phyloP scores from a whole-genome alignment of 1,140 invertebrate genomes.

The Colletes latitarsis region DNA sequence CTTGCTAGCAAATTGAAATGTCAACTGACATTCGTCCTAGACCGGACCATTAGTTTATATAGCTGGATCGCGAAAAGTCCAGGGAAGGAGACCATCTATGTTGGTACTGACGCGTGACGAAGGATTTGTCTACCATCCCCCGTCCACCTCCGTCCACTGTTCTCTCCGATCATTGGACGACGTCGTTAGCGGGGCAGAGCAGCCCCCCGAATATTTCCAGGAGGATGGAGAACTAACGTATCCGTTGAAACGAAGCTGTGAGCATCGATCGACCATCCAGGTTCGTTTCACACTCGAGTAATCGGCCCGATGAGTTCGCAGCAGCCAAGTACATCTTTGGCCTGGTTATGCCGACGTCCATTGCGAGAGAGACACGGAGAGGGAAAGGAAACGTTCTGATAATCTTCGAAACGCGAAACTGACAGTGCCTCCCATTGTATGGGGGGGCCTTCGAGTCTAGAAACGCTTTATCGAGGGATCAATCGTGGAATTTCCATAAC shows the following conservation, averaged over 20 bases:
- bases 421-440: neutral
- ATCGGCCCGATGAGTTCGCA: neutral
- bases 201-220: constrained; percentile 38
- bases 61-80: constrained; percentile 63
- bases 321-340: neutral
- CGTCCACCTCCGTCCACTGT: constrained; percentile 36
- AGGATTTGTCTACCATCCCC: constrained; percentile 64
- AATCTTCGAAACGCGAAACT: neutral
- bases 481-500: too few relatives aligned
- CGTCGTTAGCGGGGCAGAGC: constrained; percentile 22
- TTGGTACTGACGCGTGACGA: constrained; percentile 77
- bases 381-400: neutral
- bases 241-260: neutral
- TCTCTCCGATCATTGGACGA: constrained; percentile 61
- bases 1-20: constrained; percentile 43
- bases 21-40: constrained; percentile 64
- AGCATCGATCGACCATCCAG: constrained; percentile 41
- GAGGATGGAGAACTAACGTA: neutral
- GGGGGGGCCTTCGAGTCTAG: too few relatives aligned
- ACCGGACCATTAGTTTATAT: constrained; percentile 75
- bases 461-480: too few relatives aligned
- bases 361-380: neutral
- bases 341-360: constrained; percentile 5
- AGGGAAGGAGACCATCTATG: constrained; percentile 73
- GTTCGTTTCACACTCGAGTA: constrained; percentile 58